Conservation (phyloP, 2,113 vertebrate genomes). For the Petromus typicus region DNA sequence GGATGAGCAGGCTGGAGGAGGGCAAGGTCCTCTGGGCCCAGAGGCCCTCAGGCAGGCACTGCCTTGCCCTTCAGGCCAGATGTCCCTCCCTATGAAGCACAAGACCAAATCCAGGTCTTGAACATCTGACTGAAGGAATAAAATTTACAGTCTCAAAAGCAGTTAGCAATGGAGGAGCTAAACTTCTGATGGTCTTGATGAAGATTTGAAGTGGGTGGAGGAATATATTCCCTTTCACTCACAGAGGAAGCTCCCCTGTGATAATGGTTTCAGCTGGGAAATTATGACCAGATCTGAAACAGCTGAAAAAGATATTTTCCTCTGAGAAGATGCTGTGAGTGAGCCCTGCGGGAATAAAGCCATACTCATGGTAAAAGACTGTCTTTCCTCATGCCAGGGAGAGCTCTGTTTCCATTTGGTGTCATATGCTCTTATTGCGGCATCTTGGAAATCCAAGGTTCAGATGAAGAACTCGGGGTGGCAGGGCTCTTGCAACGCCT, state of each 20-base stretch:
- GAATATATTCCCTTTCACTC: constrained; percentile 83
- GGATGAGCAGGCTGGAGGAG: not conserved
- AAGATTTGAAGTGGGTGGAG: constrained; percentile 85
- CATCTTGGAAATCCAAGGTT: not conserved
- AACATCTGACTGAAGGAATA: not conserved
- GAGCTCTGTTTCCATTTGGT: not conserved
- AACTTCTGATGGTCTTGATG: constrained; percentile 82
- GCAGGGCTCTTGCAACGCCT: not conserved
- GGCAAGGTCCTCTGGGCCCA: not conserved
- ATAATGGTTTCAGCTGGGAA: constrained; percentile 87
- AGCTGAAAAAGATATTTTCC: constrained; percentile 89
- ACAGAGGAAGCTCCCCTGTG: constrained; percentile 82
- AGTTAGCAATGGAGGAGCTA: constrained; percentile 88
- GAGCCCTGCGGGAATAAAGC: not conserved
- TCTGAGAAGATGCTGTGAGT: constrained; percentile 81
- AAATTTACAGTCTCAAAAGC: no score
- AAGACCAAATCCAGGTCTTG: not conserved
- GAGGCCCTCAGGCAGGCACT: not conserved
- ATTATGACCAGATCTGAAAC: constrained; percentile 94
- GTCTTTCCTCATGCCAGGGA: not conserved
- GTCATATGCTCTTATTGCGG: not conserved
- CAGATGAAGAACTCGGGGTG: constrained; percentile 14
- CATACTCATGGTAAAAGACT: not conserved
- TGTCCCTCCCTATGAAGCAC: not conserved
- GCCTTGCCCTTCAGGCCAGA: not conserved